Base-by-base conservation (phyloP, 2,888 invertebrate genomes). In the Oasisia sp. region DNA sequence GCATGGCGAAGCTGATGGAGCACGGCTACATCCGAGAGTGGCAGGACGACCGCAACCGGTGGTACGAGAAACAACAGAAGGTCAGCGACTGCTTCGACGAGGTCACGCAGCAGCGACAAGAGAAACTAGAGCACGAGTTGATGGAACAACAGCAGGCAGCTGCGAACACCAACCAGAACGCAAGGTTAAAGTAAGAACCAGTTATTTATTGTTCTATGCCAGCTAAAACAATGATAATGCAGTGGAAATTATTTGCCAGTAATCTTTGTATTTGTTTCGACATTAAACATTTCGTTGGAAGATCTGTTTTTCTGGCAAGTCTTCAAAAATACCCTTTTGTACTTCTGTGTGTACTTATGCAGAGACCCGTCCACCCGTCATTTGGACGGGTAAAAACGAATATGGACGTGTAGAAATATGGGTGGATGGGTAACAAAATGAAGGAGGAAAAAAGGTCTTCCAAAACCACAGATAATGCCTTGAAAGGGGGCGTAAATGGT, bases 1-100 rank as follows among this genome's bases (percentile, higher is more conserved):
- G 32, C 32, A 92, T 92, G 92, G 89, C 74, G 14, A 92, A 92
- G 89, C 92, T 92, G 89, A 38, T 92, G 91, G 74, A 91, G 12
- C 91, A 92, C 32, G 92, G 92, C 50, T 92, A 92, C 89, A 44
- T 19, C 38, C 45, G 89, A 2, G 92, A 92, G 32, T 92, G 92
- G 92, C 38, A 89, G 45, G 91, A 32, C 32, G 32, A 92, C 32
- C 38, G 91, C 32, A 56, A 91, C 50, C 44, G 56, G 91, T 92
- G 92, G 92, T 45, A 38, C 32, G 91, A 38, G 44, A 92, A 92
- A 91, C 90, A 92, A 50, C 32, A 89, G 32, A 91, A 91, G 38
- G 89, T 74, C 74, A 38, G 45, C 32, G 45, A 91, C 44, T 14
- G 45, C 32, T 91, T 91, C n/a, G 91, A 91, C 91, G 91, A 74